These are phyloP conservation scores for Hetaerina americana DNA, from an alignment of 1,140 invertebrate genomes.

Conservation along the genomic window DNA sequence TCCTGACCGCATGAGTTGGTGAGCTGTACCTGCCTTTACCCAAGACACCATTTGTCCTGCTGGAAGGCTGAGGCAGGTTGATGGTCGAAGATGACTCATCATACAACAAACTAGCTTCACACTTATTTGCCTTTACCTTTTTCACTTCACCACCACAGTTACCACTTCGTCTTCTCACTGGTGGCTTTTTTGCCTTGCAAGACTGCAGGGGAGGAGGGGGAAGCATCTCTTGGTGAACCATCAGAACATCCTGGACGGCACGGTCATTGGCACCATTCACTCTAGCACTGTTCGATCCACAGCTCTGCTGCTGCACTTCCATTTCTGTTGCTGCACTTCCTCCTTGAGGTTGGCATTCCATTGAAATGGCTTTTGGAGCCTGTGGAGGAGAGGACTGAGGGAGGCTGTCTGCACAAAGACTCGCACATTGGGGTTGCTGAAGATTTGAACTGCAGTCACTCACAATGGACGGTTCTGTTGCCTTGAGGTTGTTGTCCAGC, in stretches of 20 bases:
- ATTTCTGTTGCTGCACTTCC: not conserved
- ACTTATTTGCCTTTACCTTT: conserved; percentile 8
- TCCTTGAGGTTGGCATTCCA: not conserved
- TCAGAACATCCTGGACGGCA: not conserved
- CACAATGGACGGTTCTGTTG: not conserved
- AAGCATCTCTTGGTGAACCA: not conserved
- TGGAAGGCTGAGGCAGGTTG: not conserved
- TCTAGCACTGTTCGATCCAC: not conserved
- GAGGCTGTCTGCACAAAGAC: not conserved
- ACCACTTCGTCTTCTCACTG: not conserved
- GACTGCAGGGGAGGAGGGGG: not conserved
- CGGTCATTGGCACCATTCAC: not conserved
- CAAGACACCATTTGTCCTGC: not conserved
- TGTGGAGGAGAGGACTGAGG: not conserved
- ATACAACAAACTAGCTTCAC: not conserved
- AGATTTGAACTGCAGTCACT: not conserved
- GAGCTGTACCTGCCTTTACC: not conserved
- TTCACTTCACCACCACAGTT: conserved; percentile 9
- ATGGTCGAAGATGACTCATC: not conserved
- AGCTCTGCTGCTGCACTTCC: not conserved
- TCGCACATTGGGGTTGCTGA: not conserved
- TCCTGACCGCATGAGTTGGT: not conserved
- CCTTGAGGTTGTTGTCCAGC: not conserved
- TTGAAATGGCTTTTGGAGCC: not conserved
- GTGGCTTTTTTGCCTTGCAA: not conserved